phyloP scores from a whole-genome alignment of 2,888 invertebrate genomes.

The Serrognathus titanus region DNA sequence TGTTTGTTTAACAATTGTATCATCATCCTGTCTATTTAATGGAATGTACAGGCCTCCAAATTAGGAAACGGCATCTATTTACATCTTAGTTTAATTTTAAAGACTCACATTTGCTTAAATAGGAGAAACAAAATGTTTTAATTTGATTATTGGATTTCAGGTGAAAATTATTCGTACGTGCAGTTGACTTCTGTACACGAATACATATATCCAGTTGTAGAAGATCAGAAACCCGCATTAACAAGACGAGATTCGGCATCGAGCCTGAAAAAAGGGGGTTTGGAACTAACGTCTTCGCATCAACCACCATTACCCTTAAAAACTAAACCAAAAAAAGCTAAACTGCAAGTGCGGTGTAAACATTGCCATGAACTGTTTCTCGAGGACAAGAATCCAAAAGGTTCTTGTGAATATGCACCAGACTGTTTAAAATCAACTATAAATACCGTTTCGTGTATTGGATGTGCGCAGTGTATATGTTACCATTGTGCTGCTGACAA shows the following conservation, averaged over 20 bases:
- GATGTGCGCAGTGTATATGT: slow-evolving; percentile 78
- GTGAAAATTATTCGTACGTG: slow-evolving; percentile 79
- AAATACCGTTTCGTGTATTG: slow-evolving; percentile 77
- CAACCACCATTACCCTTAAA: slow-evolving; percentile 52
- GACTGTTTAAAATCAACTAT: slow-evolving; percentile 78
- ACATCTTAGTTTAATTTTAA: no score
- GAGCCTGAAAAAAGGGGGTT: slow-evolving; percentile 61
- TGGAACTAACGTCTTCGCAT: slow-evolving; percentile 52
- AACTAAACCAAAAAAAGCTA: slow-evolving; percentile 44
- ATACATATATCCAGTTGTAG: slow-evolving; percentile 79
- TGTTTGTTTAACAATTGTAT: background rate
- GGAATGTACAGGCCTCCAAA: no score
- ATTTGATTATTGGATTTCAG: slow-evolving; percentile 35
- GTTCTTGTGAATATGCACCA: slow-evolving; percentile 83
- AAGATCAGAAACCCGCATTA: slow-evolving; percentile 49
- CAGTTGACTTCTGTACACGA: slow-evolving; percentile 80
- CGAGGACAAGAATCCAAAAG: slow-evolving; percentile 81
- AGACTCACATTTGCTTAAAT: no score
- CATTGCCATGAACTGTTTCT: slow-evolving; percentile 80
- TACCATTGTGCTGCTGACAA: slow-evolving; percentile 92
- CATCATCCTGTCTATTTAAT: background rate
- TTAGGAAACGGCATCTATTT: no score
- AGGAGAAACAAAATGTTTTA: no score
- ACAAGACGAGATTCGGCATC: slow-evolving; percentile 55
- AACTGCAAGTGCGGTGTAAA: slow-evolving; percentile 52